phyloP scores from a whole-genome alignment of 2,113 vertebrate genomes.

The Ariopsis seemanni region DNA sequence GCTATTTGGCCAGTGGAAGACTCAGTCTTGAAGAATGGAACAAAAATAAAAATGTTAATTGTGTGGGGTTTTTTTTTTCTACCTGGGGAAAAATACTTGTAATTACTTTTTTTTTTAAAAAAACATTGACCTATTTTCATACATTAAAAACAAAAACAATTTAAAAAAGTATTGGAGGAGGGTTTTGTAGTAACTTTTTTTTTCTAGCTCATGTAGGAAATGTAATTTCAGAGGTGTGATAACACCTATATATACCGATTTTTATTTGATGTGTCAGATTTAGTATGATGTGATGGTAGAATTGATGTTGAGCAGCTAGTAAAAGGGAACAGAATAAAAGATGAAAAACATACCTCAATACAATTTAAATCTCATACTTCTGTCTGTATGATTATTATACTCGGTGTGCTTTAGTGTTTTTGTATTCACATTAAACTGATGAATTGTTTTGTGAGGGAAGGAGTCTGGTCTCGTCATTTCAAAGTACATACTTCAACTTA shows the following conservation, averaged over 20 bases:
- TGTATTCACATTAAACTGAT: conserved; percentile 45
- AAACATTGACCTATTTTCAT: conserved; percentile 66
- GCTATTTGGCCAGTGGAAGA: neutral
- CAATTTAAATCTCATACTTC: neutral
- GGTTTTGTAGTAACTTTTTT: conserved; percentile 1
- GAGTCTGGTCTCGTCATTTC: neutral
- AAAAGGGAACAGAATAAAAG: conserved; percentile 32
- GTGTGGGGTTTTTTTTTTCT: neutral
- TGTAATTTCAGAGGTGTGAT: neutral
- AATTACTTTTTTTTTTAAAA: conserved; percentile 50
- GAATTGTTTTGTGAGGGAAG: conserved; percentile 2
- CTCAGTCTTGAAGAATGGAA: neutral
- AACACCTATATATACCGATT: neutral
- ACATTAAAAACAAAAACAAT: conserved; percentile 51
- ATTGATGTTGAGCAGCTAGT: conserved; percentile 6
- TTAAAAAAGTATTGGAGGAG: conserved; percentile 15
- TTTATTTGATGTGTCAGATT: conserved; percentile 14
- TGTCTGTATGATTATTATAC: conserved; percentile 2
- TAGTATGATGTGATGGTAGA: conserved; percentile 6
- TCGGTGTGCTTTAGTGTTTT: conserved; percentile 34
- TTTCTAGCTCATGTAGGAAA: neutral
- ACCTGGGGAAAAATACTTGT: neutral
- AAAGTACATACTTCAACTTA: neutral
- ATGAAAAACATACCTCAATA: conserved; percentile 16
- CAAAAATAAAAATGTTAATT: neutral